Evolutionary conservation across 2,797 vertebrate species (phyloP).

Genomic region (Margarornis squamiger): DNA sequence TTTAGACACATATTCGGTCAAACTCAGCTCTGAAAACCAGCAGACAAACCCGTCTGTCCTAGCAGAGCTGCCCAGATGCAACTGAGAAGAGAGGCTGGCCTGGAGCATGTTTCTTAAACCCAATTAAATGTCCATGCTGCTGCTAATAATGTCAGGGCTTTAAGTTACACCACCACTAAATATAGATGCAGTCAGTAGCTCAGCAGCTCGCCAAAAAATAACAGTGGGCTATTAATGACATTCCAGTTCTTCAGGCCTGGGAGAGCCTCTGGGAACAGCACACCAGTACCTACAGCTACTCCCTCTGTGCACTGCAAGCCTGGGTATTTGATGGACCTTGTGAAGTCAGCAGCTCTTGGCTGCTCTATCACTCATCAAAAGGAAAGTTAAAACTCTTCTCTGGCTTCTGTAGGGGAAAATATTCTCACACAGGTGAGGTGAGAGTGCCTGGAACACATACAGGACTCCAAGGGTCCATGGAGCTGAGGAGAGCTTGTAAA

Average conservation of each 20-base stretch:
- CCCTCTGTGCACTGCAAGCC: not conserved
- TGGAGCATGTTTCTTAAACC: not conserved
- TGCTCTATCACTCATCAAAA: not conserved
- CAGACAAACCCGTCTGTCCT: not conserved
- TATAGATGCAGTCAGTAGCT: not conserved
- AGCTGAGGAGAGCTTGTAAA: not conserved
- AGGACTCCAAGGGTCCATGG: not conserved
- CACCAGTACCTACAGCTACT: not conserved
- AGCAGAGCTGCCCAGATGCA: not conserved
- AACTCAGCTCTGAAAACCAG: not conserved
- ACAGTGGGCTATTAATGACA: not conserved
- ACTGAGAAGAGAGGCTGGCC: not conserved
- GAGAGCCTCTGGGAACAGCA: not conserved
- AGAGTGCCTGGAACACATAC: not conserved
- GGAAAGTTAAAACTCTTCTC: not conserved
- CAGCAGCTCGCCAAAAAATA: not conserved
- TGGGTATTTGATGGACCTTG: fast-evolving
- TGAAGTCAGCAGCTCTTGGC: not conserved
- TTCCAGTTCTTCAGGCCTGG: not conserved
- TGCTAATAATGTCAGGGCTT: not conserved
- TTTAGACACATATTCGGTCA: not conserved
- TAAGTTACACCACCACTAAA: constrained; percentile 10
- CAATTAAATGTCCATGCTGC: not conserved
- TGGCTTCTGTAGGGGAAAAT: not conserved
- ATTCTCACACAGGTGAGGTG: not conserved